Base-by-base conservation (phyloP, 2,888 invertebrate genomes). In the Macroteleia sp. region DNA sequence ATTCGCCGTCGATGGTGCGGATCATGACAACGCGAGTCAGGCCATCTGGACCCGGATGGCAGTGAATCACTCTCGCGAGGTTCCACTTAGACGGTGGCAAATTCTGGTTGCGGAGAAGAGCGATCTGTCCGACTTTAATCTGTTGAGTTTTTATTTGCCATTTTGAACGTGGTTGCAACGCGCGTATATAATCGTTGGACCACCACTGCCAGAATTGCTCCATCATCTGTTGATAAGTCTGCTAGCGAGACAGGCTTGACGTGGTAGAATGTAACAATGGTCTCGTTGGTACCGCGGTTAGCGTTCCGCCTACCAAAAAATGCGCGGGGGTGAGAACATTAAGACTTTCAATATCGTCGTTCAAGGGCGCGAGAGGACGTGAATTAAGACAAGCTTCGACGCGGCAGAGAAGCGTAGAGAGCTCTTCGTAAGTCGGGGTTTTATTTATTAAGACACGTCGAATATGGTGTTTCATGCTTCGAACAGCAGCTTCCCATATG, bases 181-280 rank as follows among this genome's bases (percentile, higher is more conserved):
- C 39, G 2, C 25, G 25, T 1, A 41, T 17, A n/a, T 56, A 56
- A n/a, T 56, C 56, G 1, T 39, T 17, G 9, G 41, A 41, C 56
- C 56, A 56, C 41, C 5, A 28, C 1, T 8, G 14, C 56, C 56
- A 56, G 9, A 56, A 56, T 6, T 17, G 39, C 9, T 56, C 56
- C 3, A 9, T 16, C 10, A 56, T 39, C 3, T 14, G 12, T 14
- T 22, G 36, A 14, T n/a, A 36, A 0, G n/a, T 20, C 3, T 14
- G n/a, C 54, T 41, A 56, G 2, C 56, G 39, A 6, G 44, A 44
- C 22, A n/a, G 8, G 10, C 3, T 4, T 10, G 32, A 32, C 2
- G 6, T 5, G n/a, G 2, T 10, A 10, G 3, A 2, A 32, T 32
- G 3, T 6, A 6, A 4, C 2, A 10, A 2, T 5, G 6, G n/a